Conservation (phyloP, 2,113 vertebrate genomes). For the Saguinus imperator region DNA sequence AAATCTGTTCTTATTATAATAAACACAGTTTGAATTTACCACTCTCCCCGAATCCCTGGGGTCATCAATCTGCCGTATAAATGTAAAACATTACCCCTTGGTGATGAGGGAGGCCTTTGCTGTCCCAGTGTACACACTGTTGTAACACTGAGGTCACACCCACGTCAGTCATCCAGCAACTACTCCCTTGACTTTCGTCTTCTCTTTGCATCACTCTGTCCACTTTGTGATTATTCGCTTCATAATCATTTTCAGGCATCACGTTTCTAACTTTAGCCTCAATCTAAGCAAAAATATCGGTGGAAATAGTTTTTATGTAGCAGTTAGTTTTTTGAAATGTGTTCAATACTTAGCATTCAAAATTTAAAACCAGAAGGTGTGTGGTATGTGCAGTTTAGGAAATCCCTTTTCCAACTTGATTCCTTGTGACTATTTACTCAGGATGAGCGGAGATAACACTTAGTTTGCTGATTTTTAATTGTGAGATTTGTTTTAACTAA, state of each 20-base stretch:
- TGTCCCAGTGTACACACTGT: not conserved
- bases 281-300: not conserved
- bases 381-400: not conserved
- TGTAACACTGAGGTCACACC: fast-evolving
- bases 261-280: not conserved
- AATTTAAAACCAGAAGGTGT: not conserved
- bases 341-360: not conserved
- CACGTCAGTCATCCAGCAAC: fast-evolving
- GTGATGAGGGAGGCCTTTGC: fast-evolving
- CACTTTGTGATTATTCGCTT: not conserved
- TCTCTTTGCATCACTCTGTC: not conserved
- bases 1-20: not conserved
- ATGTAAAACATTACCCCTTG: not conserved
- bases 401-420: not conserved
- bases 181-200: not conserved
- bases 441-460: not conserved
- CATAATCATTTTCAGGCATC: not conserved
- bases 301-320: not conserved
- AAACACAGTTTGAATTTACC: not conserved
- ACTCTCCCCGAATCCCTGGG: not conserved
- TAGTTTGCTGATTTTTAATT: not conserved
- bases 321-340: not conserved
- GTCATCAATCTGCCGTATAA: not conserved
- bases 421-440: not conserved
- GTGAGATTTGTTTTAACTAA: not conserved